Evolutionary conservation across 2,113 vertebrate species (phyloP), one percentile per base, ranked within the genome.

Genomic region (Argyrosomus japonicus): DNA sequence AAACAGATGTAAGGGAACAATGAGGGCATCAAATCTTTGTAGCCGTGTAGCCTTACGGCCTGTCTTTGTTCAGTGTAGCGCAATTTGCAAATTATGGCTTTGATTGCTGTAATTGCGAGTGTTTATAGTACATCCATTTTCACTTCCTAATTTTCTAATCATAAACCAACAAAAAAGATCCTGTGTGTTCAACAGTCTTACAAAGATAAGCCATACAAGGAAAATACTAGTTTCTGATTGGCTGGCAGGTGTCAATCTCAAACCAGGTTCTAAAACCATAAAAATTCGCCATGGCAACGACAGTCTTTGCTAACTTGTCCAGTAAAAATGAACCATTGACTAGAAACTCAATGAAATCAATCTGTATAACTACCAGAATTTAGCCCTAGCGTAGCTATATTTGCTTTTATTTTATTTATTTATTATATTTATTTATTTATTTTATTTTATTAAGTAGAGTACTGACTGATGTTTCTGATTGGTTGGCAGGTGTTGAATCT

Each of bases 171-270:
- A 18, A 25, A 51, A 29, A 48, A 45, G 0, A 47, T 1, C 4
- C 17, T 23, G 19, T 23, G 19, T 17, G 4, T 56, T 13, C 32
- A 75, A 19, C 67, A 79, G 17, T 27, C 4, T 53, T 15, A 50
- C 23, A 51, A 19, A 62, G 4, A 60, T 27, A 36, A 23, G 12
- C 45, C 45, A 47, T 36, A 36, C 36, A 36, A 36, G 18, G 25
- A 48, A 48, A 40, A 63, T 14, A 8, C n/a, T 68, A 11, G 6
- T 43, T 23, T 69, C 14, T 54, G 56, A 82, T 82, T 82, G 64
- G 48, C 25, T 63, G 48, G 0, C 53, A 27, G 29, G 8, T 36
- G 27, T 63, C 17, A 4, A 40, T 43, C 6, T 40, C 19, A 56
- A 15, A 13, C 0, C 23, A 8, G 4, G 27, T 14, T 63, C 45